Percentiles rank a stretch among this genome's conserved stretches.
These are phyloP conservation scores for Poeciliopsis infans DNA, from an alignment of 2,797 vertebrate species.

Conservation along the genomic window DNA sequence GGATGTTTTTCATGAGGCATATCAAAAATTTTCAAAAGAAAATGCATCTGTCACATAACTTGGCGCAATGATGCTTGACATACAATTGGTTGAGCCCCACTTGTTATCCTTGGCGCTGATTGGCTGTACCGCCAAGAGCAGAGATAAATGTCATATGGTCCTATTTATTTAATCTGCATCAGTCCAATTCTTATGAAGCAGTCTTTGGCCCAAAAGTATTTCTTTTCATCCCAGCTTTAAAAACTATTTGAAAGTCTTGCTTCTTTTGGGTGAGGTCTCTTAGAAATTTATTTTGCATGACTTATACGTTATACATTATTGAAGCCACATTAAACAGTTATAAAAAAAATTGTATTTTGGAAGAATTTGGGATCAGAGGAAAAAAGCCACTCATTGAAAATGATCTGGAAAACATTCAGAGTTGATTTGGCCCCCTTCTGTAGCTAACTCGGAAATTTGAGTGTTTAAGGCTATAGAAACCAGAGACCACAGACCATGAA, in stretches of 20 bases:
- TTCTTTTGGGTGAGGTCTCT: neutral
- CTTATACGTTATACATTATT: neutral
- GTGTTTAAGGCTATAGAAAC: slow-evolving; percentile 59
- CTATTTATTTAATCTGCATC: neutral
- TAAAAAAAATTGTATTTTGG: neutral
- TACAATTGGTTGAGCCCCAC: too few species aligned
- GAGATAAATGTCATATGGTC: neutral
- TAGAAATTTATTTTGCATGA: neutral
- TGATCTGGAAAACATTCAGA: slow-evolving; percentile 34
- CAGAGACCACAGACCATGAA: slow-evolving; percentile 66
- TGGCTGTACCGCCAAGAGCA: too few species aligned
- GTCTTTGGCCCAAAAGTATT: neutral
- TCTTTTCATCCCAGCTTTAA: neutral
- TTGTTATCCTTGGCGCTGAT: too few species aligned
- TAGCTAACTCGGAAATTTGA: slow-evolving; percentile 53
- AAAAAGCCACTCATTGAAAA: slow-evolving; percentile 19
- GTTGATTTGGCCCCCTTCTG: slow-evolving; percentile 35
- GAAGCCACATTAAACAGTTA: neutral
- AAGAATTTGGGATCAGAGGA: slow-evolving; percentile 14
- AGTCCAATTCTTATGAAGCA: neutral
- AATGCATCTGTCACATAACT: too few species aligned
- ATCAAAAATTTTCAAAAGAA: too few species aligned
- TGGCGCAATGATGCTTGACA: too few species aligned
- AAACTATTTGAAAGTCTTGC: neutral
- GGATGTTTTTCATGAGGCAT: too few species aligned